Conservation (phyloP, 2,113 vertebrate genomes). For the Erythrolamprus reginae region DNA sequence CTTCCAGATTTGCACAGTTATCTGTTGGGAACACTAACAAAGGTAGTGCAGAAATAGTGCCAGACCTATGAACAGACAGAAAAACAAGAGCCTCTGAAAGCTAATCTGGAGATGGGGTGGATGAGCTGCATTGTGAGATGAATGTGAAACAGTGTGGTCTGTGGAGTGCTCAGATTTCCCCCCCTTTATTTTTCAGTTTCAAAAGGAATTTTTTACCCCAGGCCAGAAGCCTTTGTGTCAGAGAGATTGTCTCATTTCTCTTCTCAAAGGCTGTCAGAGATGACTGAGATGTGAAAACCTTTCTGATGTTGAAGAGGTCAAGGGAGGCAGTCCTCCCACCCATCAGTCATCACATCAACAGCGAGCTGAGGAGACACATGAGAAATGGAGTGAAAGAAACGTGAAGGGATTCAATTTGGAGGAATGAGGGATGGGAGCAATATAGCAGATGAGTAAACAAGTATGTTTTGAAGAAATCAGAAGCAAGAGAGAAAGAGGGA, state of each 20-base stretch:
- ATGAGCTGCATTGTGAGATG: conserved; percentile 63
- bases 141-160: conserved; percentile 71
- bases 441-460: conserved; percentile 50
- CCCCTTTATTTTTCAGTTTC: conserved; percentile 56
- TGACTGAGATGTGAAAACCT: conserved; percentile 80
- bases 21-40: conserved; percentile 31
- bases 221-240: conserved; percentile 82
- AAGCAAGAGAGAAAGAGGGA: conserved; percentile 37
- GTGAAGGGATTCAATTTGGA: conserved; percentile 57
- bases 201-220: conserved; percentile 80
- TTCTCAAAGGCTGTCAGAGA: conserved; percentile 82
- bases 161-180: conserved; percentile 59
- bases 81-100: conserved; percentile 59
- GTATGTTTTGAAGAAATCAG: neutral
- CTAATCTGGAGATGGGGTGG: conserved; percentile 51
- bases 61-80: conserved; percentile 55
- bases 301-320: conserved; percentile 82
- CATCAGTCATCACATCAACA: conserved; percentile 64
- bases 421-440: conserved; percentile 34
- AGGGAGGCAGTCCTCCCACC: conserved; percentile 69
- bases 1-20: conserved; percentile 38
- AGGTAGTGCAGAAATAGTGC: conserved; percentile 46
- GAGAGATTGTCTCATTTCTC: conserved; percentile 79
- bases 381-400: conserved; percentile 53
- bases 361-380: conserved; percentile 60